Evolutionary conservation across 2,797 vertebrate species (phyloP).

Genomic region (Trichosurus vulpecula): DNA sequence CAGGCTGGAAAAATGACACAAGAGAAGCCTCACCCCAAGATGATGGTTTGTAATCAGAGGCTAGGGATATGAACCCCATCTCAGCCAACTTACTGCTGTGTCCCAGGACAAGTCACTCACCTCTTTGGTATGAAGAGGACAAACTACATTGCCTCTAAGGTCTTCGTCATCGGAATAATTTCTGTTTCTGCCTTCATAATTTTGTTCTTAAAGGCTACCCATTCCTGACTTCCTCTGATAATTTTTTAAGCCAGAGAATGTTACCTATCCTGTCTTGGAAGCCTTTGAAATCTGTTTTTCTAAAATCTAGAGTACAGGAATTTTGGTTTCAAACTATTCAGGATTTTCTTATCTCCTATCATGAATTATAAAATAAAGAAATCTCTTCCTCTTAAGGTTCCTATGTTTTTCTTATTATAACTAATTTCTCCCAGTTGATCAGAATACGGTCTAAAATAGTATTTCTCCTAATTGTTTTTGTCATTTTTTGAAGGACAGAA

Average conservation of each 20-base stretch:
- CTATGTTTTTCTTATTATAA: neutral
- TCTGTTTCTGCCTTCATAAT: neutral
- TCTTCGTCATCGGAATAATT: neutral
- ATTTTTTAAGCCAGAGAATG: neutral
- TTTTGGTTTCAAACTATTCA: neutral
- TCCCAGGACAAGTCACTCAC: neutral
- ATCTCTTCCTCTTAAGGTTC: neutral
- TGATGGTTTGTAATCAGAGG: neutral
- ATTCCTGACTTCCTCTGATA: neutral
- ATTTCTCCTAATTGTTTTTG: neutral
- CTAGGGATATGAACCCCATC: neutral
- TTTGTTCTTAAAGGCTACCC: neutral
- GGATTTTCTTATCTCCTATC: neutral
- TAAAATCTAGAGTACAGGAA: neutral
- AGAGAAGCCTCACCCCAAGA: neutral
- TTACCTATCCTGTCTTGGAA: neutral
- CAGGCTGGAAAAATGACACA: neutral
- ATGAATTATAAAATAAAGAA: neutral
- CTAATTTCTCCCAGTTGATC: neutral
- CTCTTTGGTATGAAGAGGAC: neutral
- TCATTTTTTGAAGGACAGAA: neutral
- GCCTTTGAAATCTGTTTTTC: neutral
- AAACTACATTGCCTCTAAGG: neutral
- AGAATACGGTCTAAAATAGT: neutral
- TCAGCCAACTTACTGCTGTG: neutral